A percentile compares a stretch with the other conserved stretches of the same genome.
phyloP scores from a whole-genome alignment of 2,797 vertebrate species.

The Notolabrus celidotus region DNA sequence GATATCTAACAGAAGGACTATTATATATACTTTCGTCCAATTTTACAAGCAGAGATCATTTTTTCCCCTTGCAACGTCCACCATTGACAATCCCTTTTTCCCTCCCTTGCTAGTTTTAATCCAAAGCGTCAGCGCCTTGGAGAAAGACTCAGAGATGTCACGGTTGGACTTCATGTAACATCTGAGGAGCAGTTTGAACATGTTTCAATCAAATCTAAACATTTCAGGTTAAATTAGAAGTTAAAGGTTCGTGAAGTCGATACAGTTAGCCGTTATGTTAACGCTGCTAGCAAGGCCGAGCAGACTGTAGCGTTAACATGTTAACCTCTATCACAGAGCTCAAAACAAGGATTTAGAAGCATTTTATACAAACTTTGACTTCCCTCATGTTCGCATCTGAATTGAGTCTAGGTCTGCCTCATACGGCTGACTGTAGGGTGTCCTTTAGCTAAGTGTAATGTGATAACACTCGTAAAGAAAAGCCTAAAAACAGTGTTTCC shows the following conservation, averaged over 20 bases:
- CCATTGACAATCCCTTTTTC: constrained; percentile 65
- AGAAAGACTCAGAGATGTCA: background rate
- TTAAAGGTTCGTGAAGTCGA: constrained; percentile 15
- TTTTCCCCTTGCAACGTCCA: constrained; percentile 35
- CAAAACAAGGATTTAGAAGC: background rate
- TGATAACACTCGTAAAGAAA: too few species aligned
- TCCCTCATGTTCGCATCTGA: too few species aligned
- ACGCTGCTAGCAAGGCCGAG: constrained; percentile 70
- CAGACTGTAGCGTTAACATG: too few species aligned
- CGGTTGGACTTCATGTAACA: background rate
- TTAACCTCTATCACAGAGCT: background rate
- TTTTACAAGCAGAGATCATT: constrained; percentile 38
- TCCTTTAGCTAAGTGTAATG: too few species aligned
- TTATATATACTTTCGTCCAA: background rate
- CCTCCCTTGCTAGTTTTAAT: constrained; percentile 61
- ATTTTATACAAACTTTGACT: too few species aligned
- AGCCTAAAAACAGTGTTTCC: too few species aligned
- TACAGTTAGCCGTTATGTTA: constrained; percentile 20
- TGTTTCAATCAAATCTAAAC: background rate
- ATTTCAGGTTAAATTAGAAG: background rate
- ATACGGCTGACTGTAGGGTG: too few species aligned
- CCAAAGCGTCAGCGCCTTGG: constrained; percentile 52
- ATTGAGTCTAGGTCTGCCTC: too few species aligned
- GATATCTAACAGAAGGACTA: background rate
- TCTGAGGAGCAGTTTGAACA: background rate